Conservation (phyloP, 1,140 invertebrate species). For the Eupristina koningsbergeri region DNA sequence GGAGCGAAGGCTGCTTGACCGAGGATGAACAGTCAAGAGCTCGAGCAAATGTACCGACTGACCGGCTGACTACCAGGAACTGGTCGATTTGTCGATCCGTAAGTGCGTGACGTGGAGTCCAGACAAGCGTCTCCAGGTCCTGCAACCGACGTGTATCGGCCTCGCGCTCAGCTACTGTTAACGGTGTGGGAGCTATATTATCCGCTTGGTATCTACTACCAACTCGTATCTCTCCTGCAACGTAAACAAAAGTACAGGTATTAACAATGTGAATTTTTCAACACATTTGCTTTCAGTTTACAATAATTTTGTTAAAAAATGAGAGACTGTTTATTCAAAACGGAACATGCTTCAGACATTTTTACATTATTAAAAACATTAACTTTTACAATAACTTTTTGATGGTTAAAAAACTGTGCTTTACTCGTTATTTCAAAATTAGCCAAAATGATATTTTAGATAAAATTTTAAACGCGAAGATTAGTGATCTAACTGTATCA, state of each 20-base stretch:
- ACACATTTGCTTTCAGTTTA: too few species aligned
- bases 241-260: neutral
- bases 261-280: too few species aligned
- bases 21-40: constrained; percentile 98
- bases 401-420: too few species aligned
- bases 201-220: constrained; percentile 98
- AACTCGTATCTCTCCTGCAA: constrained; percentile 80
- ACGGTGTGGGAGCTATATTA: constrained; percentile 61
- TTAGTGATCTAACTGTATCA: too few species aligned
- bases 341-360: too few species aligned
- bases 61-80: constrained; percentile 97
- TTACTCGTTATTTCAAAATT: too few species aligned
- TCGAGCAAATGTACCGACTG: constrained; percentile 98
- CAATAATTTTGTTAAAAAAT: too few species aligned
- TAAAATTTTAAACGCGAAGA: too few species aligned
- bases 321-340: too few species aligned
- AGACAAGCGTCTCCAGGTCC: constrained; percentile 92
- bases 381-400: too few species aligned
- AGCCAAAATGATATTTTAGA: too few species aligned
- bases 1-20: constrained; percentile 97
- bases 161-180: constrained; percentile 81
- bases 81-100: constrained; percentile 98
- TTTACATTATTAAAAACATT: too few species aligned
- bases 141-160: constrained; percentile 78
- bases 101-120: constrained; percentile 92